phyloP scores from a whole-genome alignment of 2,113 vertebrate species.

The Oncorhynchus kisutch region DNA sequence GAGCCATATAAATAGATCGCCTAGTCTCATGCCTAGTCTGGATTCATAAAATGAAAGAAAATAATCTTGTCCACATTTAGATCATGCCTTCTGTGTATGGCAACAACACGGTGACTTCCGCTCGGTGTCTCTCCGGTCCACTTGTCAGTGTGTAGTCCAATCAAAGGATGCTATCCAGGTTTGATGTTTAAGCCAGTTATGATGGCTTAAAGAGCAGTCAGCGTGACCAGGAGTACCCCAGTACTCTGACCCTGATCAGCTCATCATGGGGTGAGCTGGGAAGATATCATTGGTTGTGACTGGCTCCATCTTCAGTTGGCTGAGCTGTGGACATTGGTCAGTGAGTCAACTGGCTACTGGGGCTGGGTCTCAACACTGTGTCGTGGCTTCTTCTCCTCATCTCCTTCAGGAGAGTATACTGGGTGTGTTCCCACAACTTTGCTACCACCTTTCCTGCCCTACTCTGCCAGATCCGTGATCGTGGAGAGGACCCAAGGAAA shows the following conservation, averaged over 20 bases:
- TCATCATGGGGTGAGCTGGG: conserved; percentile 65
- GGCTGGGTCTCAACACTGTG: not conserved
- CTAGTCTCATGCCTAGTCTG: no score
- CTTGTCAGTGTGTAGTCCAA: not conserved
- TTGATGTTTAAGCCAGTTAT: not conserved
- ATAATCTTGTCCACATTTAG: no score
- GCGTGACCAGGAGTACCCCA: conserved; percentile 43
- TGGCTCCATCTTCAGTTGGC: conserved; percentile 23
- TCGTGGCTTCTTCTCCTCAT: not conserved
- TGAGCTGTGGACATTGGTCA: not conserved
- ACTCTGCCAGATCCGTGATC: not conserved
- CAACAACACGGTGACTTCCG: no score
- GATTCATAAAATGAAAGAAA: no score
- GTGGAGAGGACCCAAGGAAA: not conserved
- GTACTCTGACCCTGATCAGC: conserved; percentile 10
- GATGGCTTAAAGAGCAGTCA: not conserved
- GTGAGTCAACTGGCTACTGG: not conserved
- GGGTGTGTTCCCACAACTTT: not conserved
- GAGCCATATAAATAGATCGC: no score
- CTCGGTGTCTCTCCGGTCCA: no score
- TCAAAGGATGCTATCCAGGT: not conserved
- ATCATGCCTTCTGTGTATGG: no score
- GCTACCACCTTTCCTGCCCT: not conserved
- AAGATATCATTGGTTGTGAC: conserved; percentile 60
- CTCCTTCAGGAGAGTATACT: not conserved